phyloP scores from a whole-genome alignment of 2,797 vertebrate species.

The Manis javanica region DNA sequence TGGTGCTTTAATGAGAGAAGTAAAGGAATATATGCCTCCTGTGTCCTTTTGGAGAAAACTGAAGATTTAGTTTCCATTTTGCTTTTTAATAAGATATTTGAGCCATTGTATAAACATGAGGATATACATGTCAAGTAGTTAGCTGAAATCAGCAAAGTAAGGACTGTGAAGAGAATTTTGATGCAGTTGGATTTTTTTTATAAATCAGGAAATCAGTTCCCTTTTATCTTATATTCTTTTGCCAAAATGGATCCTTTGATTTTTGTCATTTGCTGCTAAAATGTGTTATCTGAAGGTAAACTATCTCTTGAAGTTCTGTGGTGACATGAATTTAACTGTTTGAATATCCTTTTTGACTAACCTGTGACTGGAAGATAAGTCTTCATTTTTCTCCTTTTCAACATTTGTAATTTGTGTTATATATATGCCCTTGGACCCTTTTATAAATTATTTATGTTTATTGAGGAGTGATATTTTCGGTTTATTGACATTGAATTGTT shows the following conservation, averaged over 20 bases:
- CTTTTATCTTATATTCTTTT: slow-evolving; percentile 71
- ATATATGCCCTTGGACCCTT: slow-evolving; percentile 85
- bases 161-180: slow-evolving; percentile 85
- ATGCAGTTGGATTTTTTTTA: slow-evolving; percentile 79
- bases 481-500: slow-evolving; percentile 87
- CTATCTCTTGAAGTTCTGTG: slow-evolving; percentile 83
- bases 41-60: slow-evolving; percentile 87
- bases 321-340: slow-evolving; percentile 83
- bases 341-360: slow-evolving; percentile 80
- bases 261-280: slow-evolving; percentile 88
- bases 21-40: slow-evolving; percentile 86
- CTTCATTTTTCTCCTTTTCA: slow-evolving; percentile 89
- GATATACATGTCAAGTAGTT: slow-evolving; percentile 81
- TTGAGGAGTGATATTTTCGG: slow-evolving; percentile 85
- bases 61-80: slow-evolving; percentile 88
- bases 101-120: slow-evolving; percentile 84
- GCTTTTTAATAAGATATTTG: slow-evolving; percentile 82
- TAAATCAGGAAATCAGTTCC: slow-evolving; percentile 69
- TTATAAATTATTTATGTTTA: slow-evolving; percentile 84
- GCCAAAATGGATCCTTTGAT: slow-evolving; percentile 83
- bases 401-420: slow-evolving; percentile 79
- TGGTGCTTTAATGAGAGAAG: slow-evolving; percentile 87
- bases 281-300: slow-evolving; percentile 84
- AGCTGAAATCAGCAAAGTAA: slow-evolving; percentile 82
- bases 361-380: slow-evolving; percentile 88